These are phyloP conservation scores for Sus cebifrons DNA, from an alignment of 2,797 vertebrate genomes.

Conservation along the genomic window DNA sequence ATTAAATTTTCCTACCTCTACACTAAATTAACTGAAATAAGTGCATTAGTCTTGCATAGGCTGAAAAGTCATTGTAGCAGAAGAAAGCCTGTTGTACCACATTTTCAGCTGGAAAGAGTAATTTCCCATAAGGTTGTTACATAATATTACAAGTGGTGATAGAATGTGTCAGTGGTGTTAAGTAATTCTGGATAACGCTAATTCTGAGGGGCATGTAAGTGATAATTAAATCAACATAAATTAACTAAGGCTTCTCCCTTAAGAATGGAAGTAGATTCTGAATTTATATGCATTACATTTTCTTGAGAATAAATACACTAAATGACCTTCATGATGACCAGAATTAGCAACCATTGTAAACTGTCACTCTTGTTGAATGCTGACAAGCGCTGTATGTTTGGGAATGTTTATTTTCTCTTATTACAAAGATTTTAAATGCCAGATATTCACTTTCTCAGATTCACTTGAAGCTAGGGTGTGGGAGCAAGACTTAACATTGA, in stretches of 20 bases:
- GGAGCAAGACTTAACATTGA: background rate
- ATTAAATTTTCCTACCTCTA: background rate
- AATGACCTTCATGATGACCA: background rate
- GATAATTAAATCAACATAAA: background rate
- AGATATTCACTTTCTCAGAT: background rate
- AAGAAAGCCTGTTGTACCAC: background rate
- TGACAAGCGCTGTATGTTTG: background rate
- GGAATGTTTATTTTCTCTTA: background rate
- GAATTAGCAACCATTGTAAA: background rate
- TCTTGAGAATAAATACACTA: background rate
- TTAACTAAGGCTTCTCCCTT: background rate
- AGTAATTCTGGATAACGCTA: background rate
- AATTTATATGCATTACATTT: background rate
- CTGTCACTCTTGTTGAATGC: background rate
- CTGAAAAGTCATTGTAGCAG: background rate
- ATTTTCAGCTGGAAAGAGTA: background rate
- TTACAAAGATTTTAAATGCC: background rate
- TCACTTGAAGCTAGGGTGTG: background rate
- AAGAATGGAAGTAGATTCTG: background rate
- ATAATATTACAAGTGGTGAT: background rate
- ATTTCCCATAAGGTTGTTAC: background rate
- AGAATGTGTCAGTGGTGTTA: background rate
- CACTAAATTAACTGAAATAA: background rate
- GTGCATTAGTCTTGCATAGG: background rate
- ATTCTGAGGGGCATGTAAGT: background rate